Percentiles rank a stretch among this genome's conserved stretches.
Conservation (phyloP, 2,113 vertebrate genomes). For the Progne subis region DNA sequence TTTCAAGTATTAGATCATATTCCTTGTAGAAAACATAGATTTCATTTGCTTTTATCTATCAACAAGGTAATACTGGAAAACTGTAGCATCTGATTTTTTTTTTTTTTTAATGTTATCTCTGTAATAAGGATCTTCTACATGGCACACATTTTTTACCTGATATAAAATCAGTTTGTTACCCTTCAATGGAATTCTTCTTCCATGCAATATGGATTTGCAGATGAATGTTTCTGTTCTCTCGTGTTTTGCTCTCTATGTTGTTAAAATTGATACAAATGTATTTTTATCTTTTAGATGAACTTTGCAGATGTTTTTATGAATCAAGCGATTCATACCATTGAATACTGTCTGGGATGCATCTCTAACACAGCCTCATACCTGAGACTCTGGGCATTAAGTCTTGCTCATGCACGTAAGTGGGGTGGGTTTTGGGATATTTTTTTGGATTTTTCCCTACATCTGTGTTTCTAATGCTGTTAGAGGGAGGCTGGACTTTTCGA, state of each 20-base stretch:
- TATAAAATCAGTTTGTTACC: background rate
- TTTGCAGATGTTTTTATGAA: constrained; percentile 88
- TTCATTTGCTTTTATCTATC: background rate
- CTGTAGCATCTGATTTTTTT: background rate
- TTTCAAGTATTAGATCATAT: background rate
- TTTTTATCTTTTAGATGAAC: constrained; percentile 79
- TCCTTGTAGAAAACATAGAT: background rate
- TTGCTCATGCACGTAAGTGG: constrained; percentile 95
- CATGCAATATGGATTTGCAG: background rate
- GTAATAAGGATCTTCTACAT: background rate
- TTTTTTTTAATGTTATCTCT: background rate
- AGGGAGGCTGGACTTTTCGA: background rate
- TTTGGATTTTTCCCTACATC: background rate
- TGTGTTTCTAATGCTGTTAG: background rate
- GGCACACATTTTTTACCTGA: background rate
- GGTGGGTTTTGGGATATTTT: background rate
- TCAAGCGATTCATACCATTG: constrained; percentile 94
- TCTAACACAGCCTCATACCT: constrained; percentile 98
- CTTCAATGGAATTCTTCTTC: background rate
- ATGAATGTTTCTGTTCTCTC: background rate
- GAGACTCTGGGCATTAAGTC: constrained; percentile 94
- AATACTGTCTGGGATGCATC: constrained; percentile 94
- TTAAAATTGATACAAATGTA: background rate
- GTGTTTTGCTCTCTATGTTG: background rate
- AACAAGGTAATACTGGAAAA: background rate